Evolutionary conservation across 2,888 invertebrate genomes (phyloP).

Genomic region (Stenichneumon culpator): DNA sequence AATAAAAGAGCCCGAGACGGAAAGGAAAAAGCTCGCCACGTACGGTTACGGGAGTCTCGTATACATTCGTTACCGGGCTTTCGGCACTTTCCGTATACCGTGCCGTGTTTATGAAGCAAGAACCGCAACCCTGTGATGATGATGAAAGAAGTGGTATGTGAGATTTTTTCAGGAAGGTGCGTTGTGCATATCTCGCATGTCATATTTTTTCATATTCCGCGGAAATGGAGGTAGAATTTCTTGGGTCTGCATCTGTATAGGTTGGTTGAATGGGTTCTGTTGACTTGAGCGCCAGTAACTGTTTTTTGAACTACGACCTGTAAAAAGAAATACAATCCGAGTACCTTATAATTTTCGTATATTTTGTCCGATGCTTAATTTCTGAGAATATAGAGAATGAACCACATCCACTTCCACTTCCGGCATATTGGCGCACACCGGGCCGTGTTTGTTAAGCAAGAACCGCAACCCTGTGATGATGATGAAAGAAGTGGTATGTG

Average conservation of each 20-base stretch:
- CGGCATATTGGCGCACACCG: not conserved
- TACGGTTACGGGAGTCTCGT: constrained; percentile 20
- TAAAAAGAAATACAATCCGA: too few relatives aligned
- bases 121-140: not conserved
- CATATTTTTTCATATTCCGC: not conserved
- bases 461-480: not conserved
- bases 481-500: constrained; percentile 5
- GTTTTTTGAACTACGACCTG: too few relatives aligned
- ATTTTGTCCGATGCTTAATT: too few relatives aligned
- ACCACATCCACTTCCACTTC: too few relatives aligned
- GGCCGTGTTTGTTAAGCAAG: not conserved
- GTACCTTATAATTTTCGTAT: too few relatives aligned
- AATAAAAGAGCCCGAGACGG: constrained; percentile 59
- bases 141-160: constrained; percentile 5
- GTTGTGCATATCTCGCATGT: not conserved
- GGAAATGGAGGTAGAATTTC: not conserved
- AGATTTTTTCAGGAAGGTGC: constrained; percentile 15
- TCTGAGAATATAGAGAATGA: too few relatives aligned
- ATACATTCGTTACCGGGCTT: constrained; percentile 42
- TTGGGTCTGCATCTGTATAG: not conserved
- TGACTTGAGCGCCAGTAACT: not conserved
- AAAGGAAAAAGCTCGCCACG: constrained; percentile 47
- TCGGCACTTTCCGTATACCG: constrained; percentile 30
- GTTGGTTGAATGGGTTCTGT: not conserved
- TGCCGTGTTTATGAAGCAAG: not conserved